phyloP scores from a whole-genome alignment of 1,140 invertebrate genomes.

The Galleria mellonella region DNA sequence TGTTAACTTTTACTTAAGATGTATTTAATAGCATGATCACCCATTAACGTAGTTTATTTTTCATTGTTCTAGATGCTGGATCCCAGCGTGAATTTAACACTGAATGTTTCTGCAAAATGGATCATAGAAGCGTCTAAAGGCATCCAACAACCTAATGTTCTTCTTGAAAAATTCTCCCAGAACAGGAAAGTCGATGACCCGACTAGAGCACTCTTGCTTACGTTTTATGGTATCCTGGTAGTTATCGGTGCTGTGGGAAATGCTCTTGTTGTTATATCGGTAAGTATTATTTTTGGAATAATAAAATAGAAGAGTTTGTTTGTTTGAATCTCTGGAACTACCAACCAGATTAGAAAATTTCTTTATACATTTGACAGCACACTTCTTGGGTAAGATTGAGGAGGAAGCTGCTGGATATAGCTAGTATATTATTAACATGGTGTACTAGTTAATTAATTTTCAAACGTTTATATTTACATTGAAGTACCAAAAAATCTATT shows the following conservation, averaged over 20 bases:
- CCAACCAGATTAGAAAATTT: too few relatives aligned
- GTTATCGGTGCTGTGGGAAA: conserved; percentile 86
- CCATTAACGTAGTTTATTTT: background rate
- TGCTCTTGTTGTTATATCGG: conserved; percentile 85
- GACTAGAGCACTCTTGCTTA: conserved; percentile 79
- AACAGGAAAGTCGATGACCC: conserved; percentile 81
- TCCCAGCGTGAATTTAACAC: conserved; percentile 47
- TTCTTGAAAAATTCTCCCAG: conserved; percentile 76
- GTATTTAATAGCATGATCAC: too few relatives aligned
- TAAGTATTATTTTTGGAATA: conserved; percentile 43
- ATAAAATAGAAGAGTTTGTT: too few relatives aligned
- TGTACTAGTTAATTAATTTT: too few relatives aligned
- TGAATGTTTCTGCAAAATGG: conserved; percentile 58
- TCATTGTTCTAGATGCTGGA: conserved; percentile 53
- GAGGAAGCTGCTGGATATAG: too few relatives aligned
- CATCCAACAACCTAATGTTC: conserved; percentile 66
- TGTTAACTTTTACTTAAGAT: too few relatives aligned
- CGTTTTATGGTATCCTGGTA: conserved; percentile 84
- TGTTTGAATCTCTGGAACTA: too few relatives aligned
- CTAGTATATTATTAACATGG: too few relatives aligned
- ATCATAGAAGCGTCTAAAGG: conserved; percentile 57
- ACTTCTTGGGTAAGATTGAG: too few relatives aligned
- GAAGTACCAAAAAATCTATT: too few relatives aligned
- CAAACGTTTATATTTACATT: too few relatives aligned
- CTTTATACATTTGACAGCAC: too few relatives aligned